Evolutionary conservation across 2,113 vertebrate genomes (phyloP), one percentile per base, ranked within the genome.

Genomic region (Tenrec ecaudatus): DNA sequence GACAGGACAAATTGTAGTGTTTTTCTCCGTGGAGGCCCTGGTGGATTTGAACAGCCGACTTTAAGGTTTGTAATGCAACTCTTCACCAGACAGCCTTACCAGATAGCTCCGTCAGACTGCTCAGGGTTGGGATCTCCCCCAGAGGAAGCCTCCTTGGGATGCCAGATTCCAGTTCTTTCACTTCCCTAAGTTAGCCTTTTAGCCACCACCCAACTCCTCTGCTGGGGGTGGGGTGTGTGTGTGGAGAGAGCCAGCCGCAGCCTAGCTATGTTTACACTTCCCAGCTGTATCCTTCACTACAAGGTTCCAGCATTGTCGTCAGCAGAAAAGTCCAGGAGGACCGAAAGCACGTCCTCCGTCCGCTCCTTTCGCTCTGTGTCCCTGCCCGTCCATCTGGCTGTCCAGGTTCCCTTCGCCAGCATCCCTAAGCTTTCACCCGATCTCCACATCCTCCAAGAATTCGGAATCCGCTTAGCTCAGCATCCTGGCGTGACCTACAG

Each of bases 401-500:
- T 22, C 5, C 3, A 0, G 14, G 17, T 33, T 0, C 40, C 47
- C 47, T 53, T 53, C 47, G 12, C 47, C 47, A 5, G 47, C 47
- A 8, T 53, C 47, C 47, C 47, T 53, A 10, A 53, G 11, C 47
- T 12, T 53, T 53, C n/a, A n/a, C n/a, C n/a, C n/a, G n/a, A 58
- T 11, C 10, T 53, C 77, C 11, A 6, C 23, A 27, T 88, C 38
- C 58, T 87, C 57, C 57, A 62, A 84, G 84, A 86, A 81, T 62
- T 83, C 64, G 1, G 15, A 82, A 43, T 95, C 86, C 9, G 43
- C 82, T 86, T 89, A 23, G 25, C 90, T 96, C 94, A 90, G 95
- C 95, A 83, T 58, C 57, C n/a, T 27, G 36, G 58, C n/a, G 3
- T 85, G 90, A 90, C 90, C 92, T 87, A 66, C 93, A 93, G 88